Conservation (phyloP, 2,888 invertebrate species). For the Drosophila bunnanda region DNA sequence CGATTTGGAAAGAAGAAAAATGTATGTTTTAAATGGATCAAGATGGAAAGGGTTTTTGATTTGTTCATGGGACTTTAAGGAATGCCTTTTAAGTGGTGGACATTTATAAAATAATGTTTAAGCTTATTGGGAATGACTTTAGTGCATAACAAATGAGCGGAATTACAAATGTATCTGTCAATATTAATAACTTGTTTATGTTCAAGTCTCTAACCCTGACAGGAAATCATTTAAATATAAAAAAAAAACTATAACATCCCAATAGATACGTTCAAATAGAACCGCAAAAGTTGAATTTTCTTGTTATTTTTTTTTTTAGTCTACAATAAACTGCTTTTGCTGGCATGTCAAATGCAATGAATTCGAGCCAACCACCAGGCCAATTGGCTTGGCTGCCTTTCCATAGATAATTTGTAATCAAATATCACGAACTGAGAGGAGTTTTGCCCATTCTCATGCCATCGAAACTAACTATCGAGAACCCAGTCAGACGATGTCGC, state of each 20-base stretch:
- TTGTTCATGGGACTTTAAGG: not conserved
- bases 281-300: conserved; percentile 61
- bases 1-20: conserved; percentile 26
- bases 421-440: conserved; percentile 66
- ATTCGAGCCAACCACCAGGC: conserved; percentile 40
- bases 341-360: conserved; percentile 79
- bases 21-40: conserved; percentile 14
- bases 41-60: conserved; percentile 26
- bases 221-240: conserved; percentile 11
- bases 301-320: conserved; percentile 67
- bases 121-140: not conserved
- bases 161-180: not conserved
- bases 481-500: conserved; percentile 21
- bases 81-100: not conserved
- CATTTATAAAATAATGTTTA: not conserved
- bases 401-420: conserved; percentile 75
- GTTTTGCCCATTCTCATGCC: conserved; percentile 13
- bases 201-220: not conserved
- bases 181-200: not conserved
- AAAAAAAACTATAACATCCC: not conserved
- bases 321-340: conserved; percentile 58
- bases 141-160: not conserved
- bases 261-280: conserved; percentile 50
- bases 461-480: conserved; percentile 4
- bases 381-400: conserved; percentile 44